These are phyloP conservation scores for Bryconaethiops microstoma DNA, from an alignment of 2,797 vertebrate species.

Conservation along the genomic window DNA sequence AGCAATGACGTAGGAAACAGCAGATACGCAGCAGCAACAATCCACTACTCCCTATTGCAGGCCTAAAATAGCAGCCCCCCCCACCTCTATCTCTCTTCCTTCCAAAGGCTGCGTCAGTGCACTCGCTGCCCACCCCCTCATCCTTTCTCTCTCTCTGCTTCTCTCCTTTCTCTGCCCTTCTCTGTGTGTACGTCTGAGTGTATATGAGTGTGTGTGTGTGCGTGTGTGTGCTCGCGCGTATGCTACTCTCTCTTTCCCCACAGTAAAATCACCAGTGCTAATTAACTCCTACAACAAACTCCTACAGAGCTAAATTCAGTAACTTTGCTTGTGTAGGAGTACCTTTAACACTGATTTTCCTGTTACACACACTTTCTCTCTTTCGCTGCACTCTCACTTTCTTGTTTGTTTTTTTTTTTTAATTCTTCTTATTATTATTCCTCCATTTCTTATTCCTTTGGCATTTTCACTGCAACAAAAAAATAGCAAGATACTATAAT, in stretches of 20 bases:
- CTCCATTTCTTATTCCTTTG: neutral
- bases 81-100: conserved; percentile 38
- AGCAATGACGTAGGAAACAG: conserved; percentile 42
- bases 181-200: conserved; percentile 11
- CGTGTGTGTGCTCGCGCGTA: neutral
- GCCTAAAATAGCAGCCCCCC: conserved; percentile 45
- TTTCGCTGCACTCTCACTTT: neutral
- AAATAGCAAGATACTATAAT: conserved; percentile 12
- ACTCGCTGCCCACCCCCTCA: conserved; percentile 47
- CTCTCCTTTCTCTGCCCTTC: conserved; percentile 22
- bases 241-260: conserved; percentile 33
- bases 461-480: neutral
- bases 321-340: conserved; percentile 50
- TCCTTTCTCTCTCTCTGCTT: conserved; percentile 29
- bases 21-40: conserved; percentile 40
- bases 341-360: conserved; percentile 51
- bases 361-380: conserved; percentile 12
- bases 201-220: conserved; percentile 16
- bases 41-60: conserved; percentile 43
- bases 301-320: conserved; percentile 48
- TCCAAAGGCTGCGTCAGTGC: conserved; percentile 51
- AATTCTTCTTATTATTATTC: no score
- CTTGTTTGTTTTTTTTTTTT: neutral
- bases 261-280: conserved; percentile 42
- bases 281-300: conserved; percentile 50